Evolutionary conservation across 2,113 vertebrate genomes (phyloP).

Genomic region (Pelecanoides urinatrix): DNA sequence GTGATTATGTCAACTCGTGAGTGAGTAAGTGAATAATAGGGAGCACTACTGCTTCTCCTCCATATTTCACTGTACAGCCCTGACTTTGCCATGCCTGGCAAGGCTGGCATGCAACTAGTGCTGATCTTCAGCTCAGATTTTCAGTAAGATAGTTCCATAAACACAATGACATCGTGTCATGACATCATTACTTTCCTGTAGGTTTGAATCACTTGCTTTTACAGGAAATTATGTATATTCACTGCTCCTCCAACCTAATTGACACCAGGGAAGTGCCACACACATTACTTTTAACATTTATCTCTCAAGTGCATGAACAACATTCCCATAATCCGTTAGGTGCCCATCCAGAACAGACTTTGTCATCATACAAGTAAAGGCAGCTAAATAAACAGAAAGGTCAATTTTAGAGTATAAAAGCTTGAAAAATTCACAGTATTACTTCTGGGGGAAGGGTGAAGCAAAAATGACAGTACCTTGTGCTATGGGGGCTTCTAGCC

Average conservation of each 20-base stretch:
- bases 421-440: neutral
- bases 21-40: neutral
- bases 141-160: neutral
- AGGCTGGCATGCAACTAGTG: neutral
- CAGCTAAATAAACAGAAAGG: slow-evolving; percentile 34
- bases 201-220: slow-evolving; percentile 20
- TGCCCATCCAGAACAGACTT: neutral
- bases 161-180: neutral
- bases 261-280: slow-evolving; percentile 2
- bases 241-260: neutral
- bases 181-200: slow-evolving; percentile 27
- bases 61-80: neutral
- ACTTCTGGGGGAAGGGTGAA: neutral
- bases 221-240: neutral
- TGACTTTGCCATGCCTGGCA: neutral
- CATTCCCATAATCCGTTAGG: neutral
- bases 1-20: neutral
- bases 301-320: neutral
- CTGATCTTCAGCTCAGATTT: neutral
- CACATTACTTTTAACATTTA: neutral
- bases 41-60: neutral
- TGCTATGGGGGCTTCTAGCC: neutral
- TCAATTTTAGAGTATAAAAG: neutral
- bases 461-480: neutral
- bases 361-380: neutral